A percentile compares a stretch with the other conserved stretches of the same genome.
These are phyloP conservation scores for Acronicta alni DNA, from an alignment of 2,888 invertebrate species.

Conservation along the genomic window DNA sequence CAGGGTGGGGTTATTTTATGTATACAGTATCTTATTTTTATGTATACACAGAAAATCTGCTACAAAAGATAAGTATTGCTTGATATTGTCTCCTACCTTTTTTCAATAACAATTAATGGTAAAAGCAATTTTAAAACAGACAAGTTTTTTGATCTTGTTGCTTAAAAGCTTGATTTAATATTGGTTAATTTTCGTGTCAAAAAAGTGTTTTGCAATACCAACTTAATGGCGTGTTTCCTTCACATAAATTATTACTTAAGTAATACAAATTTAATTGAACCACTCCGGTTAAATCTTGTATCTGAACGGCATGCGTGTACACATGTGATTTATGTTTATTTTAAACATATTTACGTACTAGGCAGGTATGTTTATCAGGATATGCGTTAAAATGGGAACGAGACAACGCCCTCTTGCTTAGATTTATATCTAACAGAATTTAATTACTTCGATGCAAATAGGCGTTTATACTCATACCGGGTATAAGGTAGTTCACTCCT, in stretches of 20 bases:
- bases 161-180: neutral
- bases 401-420: slow-evolving; percentile 19
- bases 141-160: neutral
- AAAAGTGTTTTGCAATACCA: slow-evolving; percentile 5
- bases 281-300: slow-evolving; percentile 11
- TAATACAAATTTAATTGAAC: slow-evolving; percentile 16
- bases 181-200: slow-evolving; percentile 12
- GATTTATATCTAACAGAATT: slow-evolving; percentile 23
- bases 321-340: slow-evolving; percentile 29
- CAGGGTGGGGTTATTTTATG: no score
- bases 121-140: no score
- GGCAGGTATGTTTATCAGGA: slow-evolving; percentile 37
- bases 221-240: slow-evolving; percentile 36
- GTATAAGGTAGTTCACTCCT: no score
- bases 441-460: slow-evolving; percentile 19
- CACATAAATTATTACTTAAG: slow-evolving; percentile 22
- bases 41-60: no score
- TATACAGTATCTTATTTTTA: no score
- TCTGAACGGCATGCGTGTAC: slow-evolving; percentile 9
- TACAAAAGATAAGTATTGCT: no score
- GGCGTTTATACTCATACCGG: neutral
- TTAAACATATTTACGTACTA: slow-evolving; percentile 3
- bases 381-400: slow-evolving; percentile 40
- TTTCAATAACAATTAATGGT: no score
- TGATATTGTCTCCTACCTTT: no score